Conservation (phyloP, 2,113 vertebrate genomes). For the Semnornis frantzii region DNA sequence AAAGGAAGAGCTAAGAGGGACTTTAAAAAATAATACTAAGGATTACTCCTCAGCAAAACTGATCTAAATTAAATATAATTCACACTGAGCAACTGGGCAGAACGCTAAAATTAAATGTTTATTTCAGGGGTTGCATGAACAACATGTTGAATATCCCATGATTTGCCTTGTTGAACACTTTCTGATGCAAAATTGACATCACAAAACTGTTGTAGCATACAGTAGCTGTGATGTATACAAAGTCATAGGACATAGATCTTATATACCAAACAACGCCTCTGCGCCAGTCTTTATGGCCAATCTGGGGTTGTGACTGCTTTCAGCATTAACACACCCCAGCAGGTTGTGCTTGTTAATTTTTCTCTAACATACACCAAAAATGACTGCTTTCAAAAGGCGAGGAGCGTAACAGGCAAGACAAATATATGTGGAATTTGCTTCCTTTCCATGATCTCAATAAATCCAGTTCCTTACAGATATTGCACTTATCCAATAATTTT, state of each 20-base stretch:
- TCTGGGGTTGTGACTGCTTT: not conserved
- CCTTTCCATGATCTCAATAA: not conserved
- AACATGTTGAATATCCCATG: not conserved
- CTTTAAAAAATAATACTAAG: not conserved
- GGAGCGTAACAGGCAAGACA: too few relatives aligned
- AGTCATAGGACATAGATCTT: not conserved
- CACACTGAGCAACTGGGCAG: not conserved
- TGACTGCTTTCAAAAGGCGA: not conserved
- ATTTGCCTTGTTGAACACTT: not conserved
- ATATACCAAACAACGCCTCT: not conserved
- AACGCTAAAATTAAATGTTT: not conserved
- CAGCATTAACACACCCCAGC: not conserved
- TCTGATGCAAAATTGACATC: not conserved
- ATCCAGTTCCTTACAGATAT: not conserved
- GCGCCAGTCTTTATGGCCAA: not conserved
- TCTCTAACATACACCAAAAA: not conserved
- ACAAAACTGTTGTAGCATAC: not conserved
- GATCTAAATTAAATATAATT: not conserved
- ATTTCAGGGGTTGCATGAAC: not conserved
- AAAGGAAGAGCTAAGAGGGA: not conserved
- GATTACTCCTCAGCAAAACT: not conserved
- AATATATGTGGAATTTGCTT: not conserved
- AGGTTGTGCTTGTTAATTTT: not conserved
- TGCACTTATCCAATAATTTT: not conserved
- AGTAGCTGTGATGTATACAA: not conserved